phyloP scores from a whole-genome alignment of 2,797 vertebrate genomes.

The Enoplosus armatus region DNA sequence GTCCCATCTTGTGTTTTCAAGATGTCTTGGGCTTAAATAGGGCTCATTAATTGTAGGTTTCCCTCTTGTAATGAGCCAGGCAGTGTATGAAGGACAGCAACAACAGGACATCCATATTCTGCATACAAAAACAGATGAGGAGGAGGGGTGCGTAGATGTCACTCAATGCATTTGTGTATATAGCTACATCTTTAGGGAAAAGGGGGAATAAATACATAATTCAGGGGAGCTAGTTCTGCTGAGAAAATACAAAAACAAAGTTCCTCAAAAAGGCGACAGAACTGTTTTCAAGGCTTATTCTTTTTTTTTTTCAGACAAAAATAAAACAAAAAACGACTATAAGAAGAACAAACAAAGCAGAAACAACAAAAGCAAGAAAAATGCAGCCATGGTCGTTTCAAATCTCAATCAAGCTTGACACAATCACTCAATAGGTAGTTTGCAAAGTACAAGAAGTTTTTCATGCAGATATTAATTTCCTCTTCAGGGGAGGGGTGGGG shows the following conservation, averaged over 20 bases:
- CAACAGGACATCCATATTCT: slow-evolving; percentile 90
- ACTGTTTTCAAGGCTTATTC: slow-evolving; percentile 85
- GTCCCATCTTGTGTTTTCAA: slow-evolving; percentile 96
- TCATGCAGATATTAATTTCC: slow-evolving; percentile 94
- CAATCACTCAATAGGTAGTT: slow-evolving; percentile 97
- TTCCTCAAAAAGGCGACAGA: slow-evolving; percentile 86
- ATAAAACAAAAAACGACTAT: slow-evolving; percentile 85
- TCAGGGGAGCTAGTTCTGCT: slow-evolving; percentile 85
- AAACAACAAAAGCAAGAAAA: slow-evolving; percentile 95
- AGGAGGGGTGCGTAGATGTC: slow-evolving; percentile 85
- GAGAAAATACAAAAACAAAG: slow-evolving; percentile 89
- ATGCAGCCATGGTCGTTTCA: slow-evolving; percentile 95
- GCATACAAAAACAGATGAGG: slow-evolving; percentile 88
- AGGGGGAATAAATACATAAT: slow-evolving; percentile 85
- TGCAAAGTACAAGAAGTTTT: slow-evolving; percentile 94
- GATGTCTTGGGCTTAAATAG: slow-evolving; percentile 87
- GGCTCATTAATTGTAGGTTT: slow-evolving; percentile 85
- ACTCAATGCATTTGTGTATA: slow-evolving; percentile 88
- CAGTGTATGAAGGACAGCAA: slow-evolving; percentile 92
- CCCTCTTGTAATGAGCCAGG: slow-evolving; percentile 91
- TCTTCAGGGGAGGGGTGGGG: slow-evolving; percentile 70
- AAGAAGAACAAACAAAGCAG: slow-evolving; percentile 89
- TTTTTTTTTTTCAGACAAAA: slow-evolving; percentile 89
- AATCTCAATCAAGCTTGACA: slow-evolving; percentile 97
- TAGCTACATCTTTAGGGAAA: slow-evolving; percentile 87